Conservation (phyloP, 1,140 invertebrate species). For the Hycleus phaleratus region DNA sequence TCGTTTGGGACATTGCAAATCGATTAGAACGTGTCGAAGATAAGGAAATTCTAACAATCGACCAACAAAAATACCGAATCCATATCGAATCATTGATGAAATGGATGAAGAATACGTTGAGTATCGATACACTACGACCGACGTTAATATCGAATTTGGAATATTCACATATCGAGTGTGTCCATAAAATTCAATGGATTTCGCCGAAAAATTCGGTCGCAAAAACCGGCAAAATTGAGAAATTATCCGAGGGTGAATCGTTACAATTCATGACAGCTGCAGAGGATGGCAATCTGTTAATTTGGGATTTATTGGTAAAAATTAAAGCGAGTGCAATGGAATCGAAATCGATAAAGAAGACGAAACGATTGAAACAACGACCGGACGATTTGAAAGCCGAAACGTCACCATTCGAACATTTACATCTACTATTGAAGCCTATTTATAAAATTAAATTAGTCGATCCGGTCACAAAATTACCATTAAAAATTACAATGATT, state of each 20-base stretch:
- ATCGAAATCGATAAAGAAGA: constrained; percentile 44
- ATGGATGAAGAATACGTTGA: constrained; percentile 57
- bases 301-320: constrained; percentile 56
- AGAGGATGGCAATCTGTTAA: constrained; percentile 57
- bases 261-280: constrained; percentile 57
- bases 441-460: constrained; percentile 44
- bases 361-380: constrained; percentile 42
- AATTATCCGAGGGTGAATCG: constrained; percentile 42
- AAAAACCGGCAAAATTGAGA: constrained; percentile 49
- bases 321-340: constrained; percentile 40
- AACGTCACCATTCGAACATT: constrained; percentile 48
- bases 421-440: constrained; percentile 53
- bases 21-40: constrained; percentile 56
- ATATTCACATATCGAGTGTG: constrained; percentile 52
- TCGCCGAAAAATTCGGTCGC: constrained; percentile 51
- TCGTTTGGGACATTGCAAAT: constrained; percentile 65
- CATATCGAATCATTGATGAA: constrained; percentile 55
- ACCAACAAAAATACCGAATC: constrained; percentile 52
- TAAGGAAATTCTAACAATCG: constrained; percentile 52
- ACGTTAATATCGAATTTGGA: constrained; percentile 53
- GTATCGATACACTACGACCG: constrained; percentile 48
- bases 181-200: constrained; percentile 60
- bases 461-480: constrained; percentile 16
- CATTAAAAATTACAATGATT: neutral
- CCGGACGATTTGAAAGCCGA: constrained; percentile 48